These are phyloP conservation scores for Prinia subflava DNA, from an alignment of 2,113 vertebrate genomes.

Conservation along the genomic window DNA sequence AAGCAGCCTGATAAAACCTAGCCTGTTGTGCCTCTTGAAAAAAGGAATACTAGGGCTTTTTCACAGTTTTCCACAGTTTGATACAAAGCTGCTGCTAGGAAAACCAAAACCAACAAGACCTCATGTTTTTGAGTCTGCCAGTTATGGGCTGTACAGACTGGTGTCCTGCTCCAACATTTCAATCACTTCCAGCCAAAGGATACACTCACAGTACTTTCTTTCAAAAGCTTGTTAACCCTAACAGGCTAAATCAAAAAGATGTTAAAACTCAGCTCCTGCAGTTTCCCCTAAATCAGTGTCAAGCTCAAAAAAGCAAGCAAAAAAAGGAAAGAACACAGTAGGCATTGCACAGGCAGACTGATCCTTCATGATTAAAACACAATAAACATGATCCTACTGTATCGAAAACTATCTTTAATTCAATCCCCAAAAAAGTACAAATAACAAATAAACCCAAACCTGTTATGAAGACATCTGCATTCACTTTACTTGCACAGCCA, in stretches of 20 bases:
- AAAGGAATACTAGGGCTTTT: neutral
- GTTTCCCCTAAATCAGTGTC: neutral
- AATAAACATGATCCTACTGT: neutral
- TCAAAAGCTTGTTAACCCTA: neutral
- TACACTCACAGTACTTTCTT: neutral
- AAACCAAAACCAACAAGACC: neutral
- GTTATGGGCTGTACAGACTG: neutral
- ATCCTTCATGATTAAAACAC: neutral
- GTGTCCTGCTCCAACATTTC: neutral
- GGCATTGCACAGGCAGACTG: neutral
- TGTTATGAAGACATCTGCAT: constrained; percentile 90
- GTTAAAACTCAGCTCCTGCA: neutral
- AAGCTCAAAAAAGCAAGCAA: neutral
- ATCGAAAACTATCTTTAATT: neutral
- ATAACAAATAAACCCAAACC: constrained; percentile 69
- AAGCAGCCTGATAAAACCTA: neutral
- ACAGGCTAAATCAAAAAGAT: neutral
- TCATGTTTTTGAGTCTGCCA: neutral
- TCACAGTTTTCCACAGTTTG: neutral
- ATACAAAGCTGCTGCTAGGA: neutral
- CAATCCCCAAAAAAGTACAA: neutral
- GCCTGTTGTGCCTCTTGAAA: neutral
- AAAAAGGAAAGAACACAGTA: neutral
- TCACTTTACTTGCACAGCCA: constrained; percentile 86
- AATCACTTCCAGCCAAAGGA: neutral